These are phyloP conservation scores for Himalopsyche phryganea DNA, from an alignment of 1,140 invertebrate species.

Conservation along the genomic window DNA sequence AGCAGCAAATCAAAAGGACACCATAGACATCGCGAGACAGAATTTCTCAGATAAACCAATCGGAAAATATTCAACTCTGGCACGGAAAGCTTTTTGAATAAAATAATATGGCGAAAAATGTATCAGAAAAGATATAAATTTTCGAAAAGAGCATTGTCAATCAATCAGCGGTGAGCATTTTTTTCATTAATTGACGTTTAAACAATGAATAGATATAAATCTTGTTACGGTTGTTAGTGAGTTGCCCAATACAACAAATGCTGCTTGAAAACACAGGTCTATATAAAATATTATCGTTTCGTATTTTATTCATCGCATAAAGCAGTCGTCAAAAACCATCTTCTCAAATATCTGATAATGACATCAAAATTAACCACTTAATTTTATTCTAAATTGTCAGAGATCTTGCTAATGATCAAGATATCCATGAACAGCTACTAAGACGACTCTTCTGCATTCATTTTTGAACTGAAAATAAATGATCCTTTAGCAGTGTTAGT, in stretches of 20 bases:
- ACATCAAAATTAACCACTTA: too few species aligned
- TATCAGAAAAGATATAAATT: constrained; percentile 33
- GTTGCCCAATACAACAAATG: background rate
- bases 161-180: constrained; percentile 31
- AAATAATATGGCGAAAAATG: constrained; percentile 34
- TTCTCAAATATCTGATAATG: too few species aligned
- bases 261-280: constrained; percentile 6
- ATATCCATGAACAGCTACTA: too few species aligned
- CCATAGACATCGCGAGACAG: constrained; percentile 13
- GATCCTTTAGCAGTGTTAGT: too few species aligned
- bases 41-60: constrained; percentile 12
- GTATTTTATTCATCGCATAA: constrained; percentile 18
- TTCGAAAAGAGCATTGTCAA: constrained; percentile 31
- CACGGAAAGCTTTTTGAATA: constrained; percentile 25
- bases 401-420: too few species aligned
- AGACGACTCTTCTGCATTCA: too few species aligned
- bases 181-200: constrained; percentile 36
- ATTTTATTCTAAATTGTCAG: too few species aligned
- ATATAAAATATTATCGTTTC: constrained; percentile 14
- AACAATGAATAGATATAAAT: constrained; percentile 37
- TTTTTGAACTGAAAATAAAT: too few species aligned
- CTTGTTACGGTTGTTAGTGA: constrained; percentile 20
- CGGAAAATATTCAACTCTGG: constrained; percentile 9
- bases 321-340: background rate
- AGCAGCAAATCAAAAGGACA: constrained; percentile 32